A percentile compares a stretch with the other conserved stretches of the same genome.
Evolutionary conservation across 2,797 vertebrate genomes (phyloP).

Genomic region (Aeoliscus strigatus): DNA sequence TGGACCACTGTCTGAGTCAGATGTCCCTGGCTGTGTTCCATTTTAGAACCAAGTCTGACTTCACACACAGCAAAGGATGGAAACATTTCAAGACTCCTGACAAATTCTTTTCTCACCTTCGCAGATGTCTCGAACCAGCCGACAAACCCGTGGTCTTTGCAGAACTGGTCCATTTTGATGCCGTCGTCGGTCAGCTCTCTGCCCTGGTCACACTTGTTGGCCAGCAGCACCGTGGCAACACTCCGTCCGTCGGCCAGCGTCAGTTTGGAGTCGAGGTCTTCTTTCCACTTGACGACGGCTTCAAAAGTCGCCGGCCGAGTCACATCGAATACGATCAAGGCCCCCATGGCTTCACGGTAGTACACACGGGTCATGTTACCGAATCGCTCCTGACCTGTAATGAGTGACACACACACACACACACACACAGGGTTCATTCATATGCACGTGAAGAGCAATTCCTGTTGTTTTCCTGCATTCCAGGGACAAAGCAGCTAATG

Average conservation of each 20-base stretch:
- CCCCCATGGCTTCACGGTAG: constrained; percentile 96
- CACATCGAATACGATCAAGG: constrained; percentile 94
- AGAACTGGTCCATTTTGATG: constrained; percentile 96
- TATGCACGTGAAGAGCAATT: constrained; percentile 16
- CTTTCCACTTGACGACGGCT: constrained; percentile 96
- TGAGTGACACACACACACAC: constrained; percentile 6
- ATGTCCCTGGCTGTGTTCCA: too few relatives aligned
- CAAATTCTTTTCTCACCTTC: constrained; percentile 78
- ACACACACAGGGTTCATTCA: not conserved
- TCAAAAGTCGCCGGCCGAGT: constrained; percentile 92
- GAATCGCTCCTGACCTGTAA: constrained; percentile 93
- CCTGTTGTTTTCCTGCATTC: constrained; percentile 34
- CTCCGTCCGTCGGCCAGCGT: constrained; percentile 87
- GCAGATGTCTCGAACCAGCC: constrained; percentile 98
- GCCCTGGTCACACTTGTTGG: constrained; percentile 96
- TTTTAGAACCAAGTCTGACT: too few relatives aligned
- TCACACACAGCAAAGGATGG: too few relatives aligned
- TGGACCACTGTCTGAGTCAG: too few relatives aligned
- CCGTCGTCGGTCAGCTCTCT: constrained; percentile 83
- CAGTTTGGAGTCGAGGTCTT: constrained; percentile 95
- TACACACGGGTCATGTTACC: constrained; percentile 99
- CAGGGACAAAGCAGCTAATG: constrained; percentile 16
- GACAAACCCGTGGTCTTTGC: constrained; percentile 92
- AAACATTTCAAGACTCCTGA: too few relatives aligned
- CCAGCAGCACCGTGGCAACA: constrained; percentile 89